Conservation (phyloP, 2,888 invertebrate species). For the Mylabris sibirica region DNA sequence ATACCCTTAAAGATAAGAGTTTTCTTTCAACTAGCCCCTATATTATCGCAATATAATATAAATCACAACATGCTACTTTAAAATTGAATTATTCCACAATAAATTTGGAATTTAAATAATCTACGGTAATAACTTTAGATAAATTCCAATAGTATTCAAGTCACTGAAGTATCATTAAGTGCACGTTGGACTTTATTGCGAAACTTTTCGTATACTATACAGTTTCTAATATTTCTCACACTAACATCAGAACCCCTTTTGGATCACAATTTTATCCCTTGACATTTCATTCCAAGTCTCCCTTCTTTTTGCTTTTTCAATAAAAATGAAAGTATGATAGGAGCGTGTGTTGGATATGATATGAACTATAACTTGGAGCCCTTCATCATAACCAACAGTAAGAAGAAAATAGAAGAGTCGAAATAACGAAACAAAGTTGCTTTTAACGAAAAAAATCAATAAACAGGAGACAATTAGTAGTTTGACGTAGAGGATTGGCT, state of each 20-base stretch:
- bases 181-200: conserved; percentile 30
- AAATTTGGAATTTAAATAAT: not conserved
- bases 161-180: conserved; percentile 25
- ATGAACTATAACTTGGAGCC: conserved; percentile 26
- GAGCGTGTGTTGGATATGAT: conserved; percentile 40
- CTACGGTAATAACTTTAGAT: not conserved
- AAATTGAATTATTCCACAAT: conserved; percentile 10
- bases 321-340: conserved; percentile 44
- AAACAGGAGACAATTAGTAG: not conserved
- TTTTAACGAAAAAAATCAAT: not conserved
- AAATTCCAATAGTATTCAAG: not conserved
- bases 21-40: not conserved
- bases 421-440: not conserved
- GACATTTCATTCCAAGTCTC: conserved; percentile 28
- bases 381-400: not conserved
- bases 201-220: conserved; percentile 25
- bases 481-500: not conserved
- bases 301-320: conserved; percentile 38
- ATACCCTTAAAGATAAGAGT: not conserved
- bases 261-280: conserved; percentile 22
- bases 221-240: conserved; percentile 29
- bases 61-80: not conserved
- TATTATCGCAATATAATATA: not conserved
- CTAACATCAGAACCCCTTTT: conserved; percentile 27
- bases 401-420: not conserved